A percentile compares a stretch with the other conserved stretches of the same genome.
phyloP scores from a whole-genome alignment of 2,888 invertebrate genomes.

The Stramonita haemastoma region DNA sequence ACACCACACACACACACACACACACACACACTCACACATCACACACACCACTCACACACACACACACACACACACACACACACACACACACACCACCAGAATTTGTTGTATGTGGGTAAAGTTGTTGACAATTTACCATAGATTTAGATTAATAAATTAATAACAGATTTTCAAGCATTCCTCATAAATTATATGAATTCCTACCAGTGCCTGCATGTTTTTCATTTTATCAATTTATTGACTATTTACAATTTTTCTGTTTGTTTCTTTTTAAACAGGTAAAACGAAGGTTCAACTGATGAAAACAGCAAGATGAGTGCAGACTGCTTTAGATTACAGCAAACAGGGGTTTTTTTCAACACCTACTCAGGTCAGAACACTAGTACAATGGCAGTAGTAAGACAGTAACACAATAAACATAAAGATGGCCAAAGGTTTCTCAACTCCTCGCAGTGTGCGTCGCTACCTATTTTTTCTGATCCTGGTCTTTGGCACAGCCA shows the following conservation, averaged over 20 bases:
- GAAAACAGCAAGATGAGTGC: too few relatives aligned
- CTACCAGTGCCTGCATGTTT: not conserved
- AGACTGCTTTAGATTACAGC: too few relatives aligned
- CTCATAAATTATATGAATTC: not conserved
- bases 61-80: not conserved
- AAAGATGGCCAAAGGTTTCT: conserved; percentile 3
- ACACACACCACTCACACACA: not conserved
- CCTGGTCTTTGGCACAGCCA: not conserved
- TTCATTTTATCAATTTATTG: too few relatives aligned
- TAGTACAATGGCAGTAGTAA: too few relatives aligned
- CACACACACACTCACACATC: not conserved
- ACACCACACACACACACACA: not conserved
- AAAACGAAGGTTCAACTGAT: too few relatives aligned
- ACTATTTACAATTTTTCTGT: too few relatives aligned
- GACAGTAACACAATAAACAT: too few relatives aligned
- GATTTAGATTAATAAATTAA: not conserved
- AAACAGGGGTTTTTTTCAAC: too few relatives aligned
- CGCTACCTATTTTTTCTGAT: conserved; percentile 24
- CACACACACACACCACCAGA: not conserved
- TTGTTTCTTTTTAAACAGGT: too few relatives aligned
- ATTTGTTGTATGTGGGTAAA: not conserved
- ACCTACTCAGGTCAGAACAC: too few relatives aligned
- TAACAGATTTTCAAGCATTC: not conserved
- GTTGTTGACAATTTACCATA: not conserved
- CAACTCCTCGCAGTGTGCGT: conserved; percentile 5